Evolutionary conservation across 2,113 vertebrate genomes (phyloP), one percentile per base, ranked within the genome.

Genomic region (Mustelus asterias): DNA sequence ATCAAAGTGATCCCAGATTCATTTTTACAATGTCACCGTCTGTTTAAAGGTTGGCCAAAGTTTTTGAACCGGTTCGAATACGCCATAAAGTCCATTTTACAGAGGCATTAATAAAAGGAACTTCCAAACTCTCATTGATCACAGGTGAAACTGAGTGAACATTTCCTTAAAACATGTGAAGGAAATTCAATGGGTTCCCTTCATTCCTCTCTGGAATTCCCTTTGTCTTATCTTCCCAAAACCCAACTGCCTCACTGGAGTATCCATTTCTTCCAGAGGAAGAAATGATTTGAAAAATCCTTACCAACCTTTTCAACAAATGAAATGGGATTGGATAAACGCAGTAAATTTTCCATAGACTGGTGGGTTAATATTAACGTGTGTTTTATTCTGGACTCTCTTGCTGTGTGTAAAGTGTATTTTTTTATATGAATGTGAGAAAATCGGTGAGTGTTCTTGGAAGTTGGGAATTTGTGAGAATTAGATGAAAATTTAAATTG

Each of bases 401-500:
- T 65, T 8, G 33, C 33, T 16, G 29, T 33, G 54, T 2, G 83
- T 29, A 8, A 33, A 22, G 26, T 9, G 60, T 7, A 9, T 8
- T 33, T 65, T 93, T 65, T 63, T 93, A 20, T 29, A 54, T 67
- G 65, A 37, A 33, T 1, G 18, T 16, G 5, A 20, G 18, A 93
- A 65, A 58, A 67, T 65, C n/a, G 1, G 60, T 37, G 60, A 93
- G n/a, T 65, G 60, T 37, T 93, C 89, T 93, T 93, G 60, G 60
- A 93, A 93, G 58, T 93, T 93, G 60, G 72, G 33, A 93, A 65
- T 93, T 63, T 67, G 60, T 63, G 33, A 41, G 48, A 60, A 76
- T 11, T 0, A 37, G 3, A 29, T 10, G n/a, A 67, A 90, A 85
- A 97, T 97, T 95, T 96, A 72, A 96, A 94, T 90, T 96, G 95